A percentile compares a stretch with the other conserved stretches of the same genome.
phyloP scores from a whole-genome alignment of 2,113 vertebrate species.

The Erpornis zantholeuca region DNA sequence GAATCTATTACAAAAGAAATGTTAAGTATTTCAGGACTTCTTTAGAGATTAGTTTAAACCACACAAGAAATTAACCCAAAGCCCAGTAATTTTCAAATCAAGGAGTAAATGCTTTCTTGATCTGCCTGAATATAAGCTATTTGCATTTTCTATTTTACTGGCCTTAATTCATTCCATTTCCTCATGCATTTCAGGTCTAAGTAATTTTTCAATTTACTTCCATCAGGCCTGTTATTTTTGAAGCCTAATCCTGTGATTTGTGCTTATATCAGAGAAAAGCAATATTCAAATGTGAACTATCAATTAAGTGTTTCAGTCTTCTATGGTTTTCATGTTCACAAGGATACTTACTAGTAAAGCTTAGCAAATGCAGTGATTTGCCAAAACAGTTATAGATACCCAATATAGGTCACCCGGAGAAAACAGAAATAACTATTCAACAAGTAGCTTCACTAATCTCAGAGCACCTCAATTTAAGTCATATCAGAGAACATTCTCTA shows the following conservation, averaged over 20 bases:
- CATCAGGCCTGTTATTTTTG: background rate
- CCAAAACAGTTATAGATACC: background rate
- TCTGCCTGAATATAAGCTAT: background rate
- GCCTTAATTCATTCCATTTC: background rate
- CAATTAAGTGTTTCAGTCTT: background rate
- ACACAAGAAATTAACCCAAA: background rate
- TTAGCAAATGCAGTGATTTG: background rate
- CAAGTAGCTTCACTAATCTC: background rate
- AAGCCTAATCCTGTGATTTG: background rate
- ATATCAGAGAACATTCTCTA: background rate
- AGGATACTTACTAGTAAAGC: background rate
- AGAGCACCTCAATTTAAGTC: background rate
- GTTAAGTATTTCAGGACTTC: background rate
- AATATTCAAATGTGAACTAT: background rate
- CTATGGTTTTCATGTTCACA: background rate
- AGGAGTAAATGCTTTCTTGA: background rate
- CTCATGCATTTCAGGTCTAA: background rate
- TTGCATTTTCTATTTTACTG: background rate
- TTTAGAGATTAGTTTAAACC: background rate
- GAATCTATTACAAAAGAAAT: background rate
- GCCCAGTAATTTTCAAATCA: background rate
- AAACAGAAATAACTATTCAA: background rate
- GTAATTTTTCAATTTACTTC: slow-evolving; percentile 7
- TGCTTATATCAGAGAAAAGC: background rate
- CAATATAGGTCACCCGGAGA: background rate